Evolutionary conservation across 2,113 vertebrate species (phyloP).

Genomic region (Seriola rivoliana): DNA sequence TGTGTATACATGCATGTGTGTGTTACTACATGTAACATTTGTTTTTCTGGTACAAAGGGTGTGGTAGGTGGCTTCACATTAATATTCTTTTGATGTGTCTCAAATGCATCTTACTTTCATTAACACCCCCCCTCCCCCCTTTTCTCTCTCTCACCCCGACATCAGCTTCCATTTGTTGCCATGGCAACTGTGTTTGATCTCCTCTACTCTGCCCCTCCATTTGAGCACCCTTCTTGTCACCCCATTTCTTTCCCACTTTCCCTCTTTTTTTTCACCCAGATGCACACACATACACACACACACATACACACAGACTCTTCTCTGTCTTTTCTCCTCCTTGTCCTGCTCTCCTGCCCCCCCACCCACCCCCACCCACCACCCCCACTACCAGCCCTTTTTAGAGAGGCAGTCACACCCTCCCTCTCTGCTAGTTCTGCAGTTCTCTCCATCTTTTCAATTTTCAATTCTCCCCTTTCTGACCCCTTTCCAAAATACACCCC

Average conservation of each 20-base stretch:
- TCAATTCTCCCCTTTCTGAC: not conserved
- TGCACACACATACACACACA: not conserved
- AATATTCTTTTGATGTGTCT: conserved; percentile 43
- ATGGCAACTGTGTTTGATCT: conserved; percentile 83
- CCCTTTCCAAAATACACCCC: conserved; percentile 21
- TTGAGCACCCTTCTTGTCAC: conserved; percentile 52
- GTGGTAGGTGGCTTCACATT: conserved; percentile 38
- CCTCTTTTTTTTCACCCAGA: conserved; percentile 13
- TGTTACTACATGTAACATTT: conserved; percentile 1
- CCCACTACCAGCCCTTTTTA: not conserved
- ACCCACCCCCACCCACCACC: not conserved
- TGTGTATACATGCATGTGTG: not conserved
- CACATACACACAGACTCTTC: conserved; percentile 18
- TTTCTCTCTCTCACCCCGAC: conserved; percentile 35
- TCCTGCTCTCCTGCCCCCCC: conserved; percentile 18
- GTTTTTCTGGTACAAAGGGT: conserved; percentile 21
- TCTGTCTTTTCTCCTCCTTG: conserved; percentile 19
- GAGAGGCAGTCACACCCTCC: conserved; percentile 49
- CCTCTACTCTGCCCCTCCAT: conserved; percentile 56
- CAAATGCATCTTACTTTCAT: conserved; percentile 50
- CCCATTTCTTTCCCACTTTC: conserved; percentile 28
- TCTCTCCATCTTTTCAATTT: conserved; percentile 19
- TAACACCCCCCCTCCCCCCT: conserved; percentile 29
- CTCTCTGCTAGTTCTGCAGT: conserved; percentile 16
- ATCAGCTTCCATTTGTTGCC: conserved; percentile 83